Conservation (phyloP, 2,797 vertebrate genomes). For the Girardinus metallicus region DNA sequence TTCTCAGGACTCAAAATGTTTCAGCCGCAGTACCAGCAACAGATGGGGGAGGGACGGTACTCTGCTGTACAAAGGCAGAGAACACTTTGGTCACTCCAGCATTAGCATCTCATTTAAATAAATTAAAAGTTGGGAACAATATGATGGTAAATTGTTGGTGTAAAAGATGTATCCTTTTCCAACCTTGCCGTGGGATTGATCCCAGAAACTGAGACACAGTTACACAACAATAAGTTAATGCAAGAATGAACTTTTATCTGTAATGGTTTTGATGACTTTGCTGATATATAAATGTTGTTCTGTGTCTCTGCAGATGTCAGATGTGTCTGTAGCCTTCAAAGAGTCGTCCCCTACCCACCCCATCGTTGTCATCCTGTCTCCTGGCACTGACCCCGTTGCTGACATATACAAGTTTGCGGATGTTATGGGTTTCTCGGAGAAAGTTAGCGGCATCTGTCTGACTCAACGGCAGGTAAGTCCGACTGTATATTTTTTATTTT, state of each 20-base stretch:
- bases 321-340: constrained; percentile 85
- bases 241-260: not conserved
- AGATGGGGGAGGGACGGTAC: not conserved
- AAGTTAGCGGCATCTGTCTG: constrained; percentile 89
- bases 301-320: constrained; percentile 81
- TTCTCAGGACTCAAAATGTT: not conserved
- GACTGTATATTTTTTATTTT: not conserved
- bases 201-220: not conserved
- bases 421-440: constrained; percentile 91
- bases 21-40: not conserved
- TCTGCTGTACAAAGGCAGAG: not conserved
- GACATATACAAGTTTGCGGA: constrained; percentile 94
- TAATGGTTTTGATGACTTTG: not conserved
- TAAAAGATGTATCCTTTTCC: not conserved
- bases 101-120: not conserved
- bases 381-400: constrained; percentile 89
- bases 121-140: not conserved
- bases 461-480: constrained; percentile 89
- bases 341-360: constrained; percentile 85
- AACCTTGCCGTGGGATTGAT: not conserved
- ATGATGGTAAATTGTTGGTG: not conserved
- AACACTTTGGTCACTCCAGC: constrained; percentile 1
- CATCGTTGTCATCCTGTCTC: constrained; percentile 90
- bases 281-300: constrained; percentile 2
- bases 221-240: not conserved